Evolutionary conservation across 2,113 vertebrate genomes (phyloP), one percentile per base, ranked within the genome.

Genomic region (Hylia prasina): DNA sequence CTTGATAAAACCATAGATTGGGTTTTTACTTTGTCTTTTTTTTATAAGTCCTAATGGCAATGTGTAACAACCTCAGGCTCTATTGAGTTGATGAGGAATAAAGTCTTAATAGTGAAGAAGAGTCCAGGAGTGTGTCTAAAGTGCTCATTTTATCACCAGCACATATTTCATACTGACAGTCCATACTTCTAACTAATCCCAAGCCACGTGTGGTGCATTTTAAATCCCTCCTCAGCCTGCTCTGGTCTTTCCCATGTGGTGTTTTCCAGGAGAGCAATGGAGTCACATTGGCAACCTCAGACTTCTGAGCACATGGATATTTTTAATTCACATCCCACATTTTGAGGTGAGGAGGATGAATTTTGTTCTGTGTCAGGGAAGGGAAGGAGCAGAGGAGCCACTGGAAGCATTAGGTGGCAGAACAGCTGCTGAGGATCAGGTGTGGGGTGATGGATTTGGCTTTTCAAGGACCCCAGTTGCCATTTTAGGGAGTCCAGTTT

Each of bases 81-180:
- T 47, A 25, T 88, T 2, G 16, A 70, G 79, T 22, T 93, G 94
- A 86, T 96, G 78, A 93, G 71, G 51, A 93, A 77, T 93, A 93
- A 95, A 94, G 47, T 80, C 95, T 77, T 40, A 63, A 84, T 80
- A 93, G 92, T 81, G 91, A 94, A 94, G 94, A 96, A 48, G 84
- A 94, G 78, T 84, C 78, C 69, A 70, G 60, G 70, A 93, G 91
- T 45, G 72, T 75, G 81, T 82, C 51, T 90, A 2, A 95, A 95
- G 87, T 83, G 87, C 92, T 92, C 69, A 19, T 81, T 80, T 97
- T 95, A 88, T 90, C 39, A 0, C 82, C 80, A 93, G 90, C 93
- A 64, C 85, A 68, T 95, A 93, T 92, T 96, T 96, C 90, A 92
- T 72, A 8, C 79, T 93, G 94, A 83, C 92, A 93, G 82, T 81